Conservation (phyloP, 2,113 vertebrate species). For the Brachyhypopomus occidentalis region DNA sequence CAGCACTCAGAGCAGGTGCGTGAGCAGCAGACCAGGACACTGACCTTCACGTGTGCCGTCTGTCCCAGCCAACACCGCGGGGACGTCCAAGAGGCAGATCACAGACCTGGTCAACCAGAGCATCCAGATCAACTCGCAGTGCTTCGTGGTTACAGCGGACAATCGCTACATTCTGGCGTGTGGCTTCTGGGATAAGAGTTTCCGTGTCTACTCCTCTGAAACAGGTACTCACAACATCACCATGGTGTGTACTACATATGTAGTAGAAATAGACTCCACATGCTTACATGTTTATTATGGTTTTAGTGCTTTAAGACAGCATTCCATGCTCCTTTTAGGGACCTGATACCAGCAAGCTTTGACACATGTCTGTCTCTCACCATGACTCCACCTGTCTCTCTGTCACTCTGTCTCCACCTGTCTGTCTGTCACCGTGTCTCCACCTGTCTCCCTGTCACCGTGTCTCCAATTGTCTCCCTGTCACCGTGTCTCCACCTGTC, state of each 20-base stretch:
- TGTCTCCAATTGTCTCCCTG: background rate
- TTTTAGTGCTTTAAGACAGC: too few relatives aligned
- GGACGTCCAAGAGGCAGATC: slow-evolving; percentile 96
- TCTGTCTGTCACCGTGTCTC: background rate
- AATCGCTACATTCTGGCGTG: slow-evolving; percentile 98
- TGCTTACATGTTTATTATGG: too few relatives aligned
- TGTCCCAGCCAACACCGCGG: slow-evolving; percentile 87
- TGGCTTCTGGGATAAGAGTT: slow-evolving; percentile 99
- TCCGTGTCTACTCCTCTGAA: slow-evolving; percentile 96
- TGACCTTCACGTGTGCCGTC: background rate
- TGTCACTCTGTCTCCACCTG: too few relatives aligned
- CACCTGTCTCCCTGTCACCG: background rate
- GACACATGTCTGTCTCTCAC: too few relatives aligned
- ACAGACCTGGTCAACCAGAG: slow-evolving; percentile 99
- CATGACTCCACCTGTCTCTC: too few relatives aligned
- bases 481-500: too few relatives aligned
- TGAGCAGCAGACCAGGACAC: too few relatives aligned
- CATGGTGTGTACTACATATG: background rate
- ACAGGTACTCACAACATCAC: slow-evolving; percentile 81
- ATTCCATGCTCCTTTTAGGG: too few relatives aligned
- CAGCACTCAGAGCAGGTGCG: too few relatives aligned
- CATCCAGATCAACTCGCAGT: slow-evolving; percentile 96
- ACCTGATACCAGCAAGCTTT: too few relatives aligned
- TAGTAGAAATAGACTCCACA: too few relatives aligned
- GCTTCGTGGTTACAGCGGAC: slow-evolving; percentile 98